Conservation (phyloP, 2,113 vertebrate species). For the Mugil cephalus region DNA sequence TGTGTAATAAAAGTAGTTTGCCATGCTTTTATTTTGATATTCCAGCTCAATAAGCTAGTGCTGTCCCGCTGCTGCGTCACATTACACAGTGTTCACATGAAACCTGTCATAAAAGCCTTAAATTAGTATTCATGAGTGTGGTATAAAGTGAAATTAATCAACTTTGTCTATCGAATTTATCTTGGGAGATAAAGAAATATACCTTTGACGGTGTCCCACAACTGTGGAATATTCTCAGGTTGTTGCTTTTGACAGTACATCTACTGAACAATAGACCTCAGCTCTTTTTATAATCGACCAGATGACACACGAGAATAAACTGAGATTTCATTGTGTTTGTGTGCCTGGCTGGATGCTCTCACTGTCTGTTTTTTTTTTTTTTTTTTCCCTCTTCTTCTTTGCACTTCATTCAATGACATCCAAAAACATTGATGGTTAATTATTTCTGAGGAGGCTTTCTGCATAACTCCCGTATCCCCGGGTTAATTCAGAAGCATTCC, state of each 20-base stretch:
- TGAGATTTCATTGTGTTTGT: conserved; percentile 39
- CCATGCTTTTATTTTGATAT: conserved; percentile 42
- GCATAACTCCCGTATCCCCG: conserved; percentile 69
- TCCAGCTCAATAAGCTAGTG: no score
- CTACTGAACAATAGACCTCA: conserved; percentile 23
- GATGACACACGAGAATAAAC: conserved; percentile 23
- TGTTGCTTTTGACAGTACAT: conserved; percentile 12
- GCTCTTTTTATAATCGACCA: conserved; percentile 28
- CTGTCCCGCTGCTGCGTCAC: not conserved
- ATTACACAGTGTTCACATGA: not conserved
- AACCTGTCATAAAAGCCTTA: not conserved
- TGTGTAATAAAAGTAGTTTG: no score
- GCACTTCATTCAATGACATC: conserved; percentile 71
- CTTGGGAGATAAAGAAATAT: not conserved
- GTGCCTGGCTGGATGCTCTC: conserved; percentile 42
- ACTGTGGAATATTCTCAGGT: conserved; percentile 1
- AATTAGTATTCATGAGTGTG: conserved; percentile 3
- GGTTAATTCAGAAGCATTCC: conserved; percentile 81
- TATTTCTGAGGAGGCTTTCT: conserved; percentile 78
- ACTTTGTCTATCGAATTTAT: not conserved
- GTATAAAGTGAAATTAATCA: conserved; percentile 5
- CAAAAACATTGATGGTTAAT: conserved; percentile 83
- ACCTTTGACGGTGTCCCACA: conserved; percentile 11
- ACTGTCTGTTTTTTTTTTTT: conserved; percentile 23
- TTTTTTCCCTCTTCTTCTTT: conserved; percentile 6